Evolutionary conservation across 2,797 vertebrate genomes (phyloP), one percentile per base, ranked within the genome.

Genomic region (Tragelaphus eurycerus): DNA sequence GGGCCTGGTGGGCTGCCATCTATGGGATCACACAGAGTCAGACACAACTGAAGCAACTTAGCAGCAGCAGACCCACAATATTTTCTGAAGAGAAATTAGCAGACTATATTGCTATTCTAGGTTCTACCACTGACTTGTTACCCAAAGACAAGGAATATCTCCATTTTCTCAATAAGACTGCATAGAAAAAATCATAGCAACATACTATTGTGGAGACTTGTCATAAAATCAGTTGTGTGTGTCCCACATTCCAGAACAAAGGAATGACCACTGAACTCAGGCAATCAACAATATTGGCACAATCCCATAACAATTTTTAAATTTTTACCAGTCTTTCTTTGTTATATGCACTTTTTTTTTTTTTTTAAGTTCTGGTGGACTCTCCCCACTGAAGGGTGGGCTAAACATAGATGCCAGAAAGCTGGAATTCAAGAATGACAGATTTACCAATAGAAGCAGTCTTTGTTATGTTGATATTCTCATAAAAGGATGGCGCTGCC

Each of bases 131-230:
- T 62, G 82, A 11, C 0, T 23, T 3, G 0, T 87, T 85, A 4
- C 52, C 97, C 85, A 93, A 86, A 89, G 83, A 76, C 16, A 97
- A 89, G 93, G 98, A 98, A 92, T 98, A 98, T 8, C 64, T 98
- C 98, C 89, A 97, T 88, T 91, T 97, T 52, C 59, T 94, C 55
- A 1, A 83, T 96, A 55, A 99, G 97, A 8, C 98, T 98, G 76
- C 38, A 74, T 1, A 85, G 57, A 97, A 97, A 88, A 84, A 93
- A 92, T 96, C 10, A 91, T 81, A 34, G 46, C 25, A 88, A 78
- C 12, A 31, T 79, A 91, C 82, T 55, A 84, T 16, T 90, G 23
- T 71, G 62, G 34, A 95, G 19, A 85, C 74, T 46, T 48, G 14
- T 83, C 15, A 59, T 89, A 82, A 97, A 64, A 83, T 76, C 38